Evolutionary conservation across 2,113 vertebrate species (phyloP).

Genomic region (Scytalopus superciliaris): DNA sequence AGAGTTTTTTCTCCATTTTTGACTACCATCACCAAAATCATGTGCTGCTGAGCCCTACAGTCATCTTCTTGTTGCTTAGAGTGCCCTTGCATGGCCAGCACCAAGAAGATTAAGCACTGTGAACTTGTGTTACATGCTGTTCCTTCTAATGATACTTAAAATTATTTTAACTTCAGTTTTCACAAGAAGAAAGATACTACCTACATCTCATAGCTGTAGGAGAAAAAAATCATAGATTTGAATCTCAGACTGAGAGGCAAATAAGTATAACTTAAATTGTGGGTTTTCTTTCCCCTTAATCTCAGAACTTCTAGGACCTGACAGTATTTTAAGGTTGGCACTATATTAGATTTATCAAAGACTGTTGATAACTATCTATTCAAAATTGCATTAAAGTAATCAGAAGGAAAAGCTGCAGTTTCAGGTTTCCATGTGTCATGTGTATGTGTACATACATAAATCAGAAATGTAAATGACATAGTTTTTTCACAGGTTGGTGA

Average conservation of each 20-base stretch:
- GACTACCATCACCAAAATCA: neutral
- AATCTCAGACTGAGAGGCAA: neutral
- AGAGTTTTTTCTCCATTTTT: neutral
- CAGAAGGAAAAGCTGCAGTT: neutral
- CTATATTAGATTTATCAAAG: neutral
- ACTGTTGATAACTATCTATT: neutral
- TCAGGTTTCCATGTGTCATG: neutral
- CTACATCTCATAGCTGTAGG: neutral
- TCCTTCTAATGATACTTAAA: neutral
- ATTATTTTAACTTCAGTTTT: constrained; percentile 13
- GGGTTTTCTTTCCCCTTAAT: fast-evolving
- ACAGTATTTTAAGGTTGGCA: neutral
- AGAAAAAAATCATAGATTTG: neutral
- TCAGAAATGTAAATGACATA: neutral
- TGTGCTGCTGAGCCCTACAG: neutral
- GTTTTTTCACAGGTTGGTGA: neutral
- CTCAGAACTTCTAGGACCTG: neutral
- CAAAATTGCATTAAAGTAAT: neutral
- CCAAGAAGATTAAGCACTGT: neutral
- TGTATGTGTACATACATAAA: neutral
- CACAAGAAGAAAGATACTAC: neutral
- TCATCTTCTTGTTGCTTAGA: neutral
- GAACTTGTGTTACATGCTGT: neutral
- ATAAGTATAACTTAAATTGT: neutral
- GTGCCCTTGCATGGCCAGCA: fast-evolving